phyloP scores from a whole-genome alignment of 2,797 vertebrate species.

The Intellagama lesueurii region DNA sequence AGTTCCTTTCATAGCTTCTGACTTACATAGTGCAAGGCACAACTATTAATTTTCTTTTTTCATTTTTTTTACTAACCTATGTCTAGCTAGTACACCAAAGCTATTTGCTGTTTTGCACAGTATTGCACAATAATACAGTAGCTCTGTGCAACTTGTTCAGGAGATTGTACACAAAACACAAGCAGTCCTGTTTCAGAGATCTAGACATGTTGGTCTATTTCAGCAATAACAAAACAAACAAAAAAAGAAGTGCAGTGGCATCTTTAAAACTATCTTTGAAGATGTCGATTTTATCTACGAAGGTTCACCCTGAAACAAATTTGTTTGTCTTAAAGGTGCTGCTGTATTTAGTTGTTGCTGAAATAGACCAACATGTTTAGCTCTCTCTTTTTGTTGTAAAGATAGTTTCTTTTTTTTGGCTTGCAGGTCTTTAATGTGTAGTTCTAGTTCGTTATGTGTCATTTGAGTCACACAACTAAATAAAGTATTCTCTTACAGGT shows the following conservation, averaged over 20 bases:
- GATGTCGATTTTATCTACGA: too few species aligned
- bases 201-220: too few species aligned
- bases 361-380: too few species aligned
- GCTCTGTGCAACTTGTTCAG: background rate
- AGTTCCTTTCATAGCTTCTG: background rate
- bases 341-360: too few species aligned
- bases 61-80: background rate
- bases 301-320: too few species aligned
- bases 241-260: too few species aligned
- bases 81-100: background rate
- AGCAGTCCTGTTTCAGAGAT: too few species aligned
- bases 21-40: background rate
- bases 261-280: too few species aligned
- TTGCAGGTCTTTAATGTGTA: background rate
- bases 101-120: background rate
- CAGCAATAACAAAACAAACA: too few species aligned
- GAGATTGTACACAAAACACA: background rate
- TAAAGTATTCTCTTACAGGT: constrained; percentile 76
- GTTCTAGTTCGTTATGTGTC: background rate
- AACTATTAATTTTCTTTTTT: background rate
- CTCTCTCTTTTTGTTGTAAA: background rate
- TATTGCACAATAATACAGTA: background rate
- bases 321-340: too few species aligned
- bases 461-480: background rate
- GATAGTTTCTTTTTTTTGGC: background rate